A percentile compares a stretch with the other conserved stretches of the same genome.
phyloP scores from a whole-genome alignment of 2,113 vertebrate species.

The Sclerurus mexicanus region DNA sequence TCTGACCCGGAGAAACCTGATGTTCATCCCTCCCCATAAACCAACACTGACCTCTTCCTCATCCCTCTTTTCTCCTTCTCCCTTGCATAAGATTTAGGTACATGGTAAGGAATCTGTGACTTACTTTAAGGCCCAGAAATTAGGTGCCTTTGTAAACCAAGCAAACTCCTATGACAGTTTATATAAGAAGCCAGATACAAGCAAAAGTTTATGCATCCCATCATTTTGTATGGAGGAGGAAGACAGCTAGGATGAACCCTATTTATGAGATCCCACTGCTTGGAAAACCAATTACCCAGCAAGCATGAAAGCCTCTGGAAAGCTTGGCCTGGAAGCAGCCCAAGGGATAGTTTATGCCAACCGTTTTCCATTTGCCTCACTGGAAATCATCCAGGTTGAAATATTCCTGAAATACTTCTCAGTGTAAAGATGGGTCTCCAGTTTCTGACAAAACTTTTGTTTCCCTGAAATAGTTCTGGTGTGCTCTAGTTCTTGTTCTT shows the following conservation, averaged over 20 bases:
- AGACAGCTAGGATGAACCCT: neutral
- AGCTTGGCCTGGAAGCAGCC: neutral
- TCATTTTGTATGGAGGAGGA: neutral
- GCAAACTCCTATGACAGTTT: neutral
- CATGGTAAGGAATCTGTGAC: neutral
- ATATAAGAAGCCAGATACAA: neutral
- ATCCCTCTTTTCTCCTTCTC: neutral
- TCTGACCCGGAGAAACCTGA: neutral
- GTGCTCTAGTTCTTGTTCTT: neutral
- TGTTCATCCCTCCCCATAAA: fast-evolving
- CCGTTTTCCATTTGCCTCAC: neutral
- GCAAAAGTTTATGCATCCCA: neutral
- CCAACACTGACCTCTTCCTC: neutral
- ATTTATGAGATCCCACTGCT: neutral
- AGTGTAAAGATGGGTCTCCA: neutral
- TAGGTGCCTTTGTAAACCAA: neutral
- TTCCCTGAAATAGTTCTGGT: neutral
- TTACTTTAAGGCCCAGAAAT: neutral
- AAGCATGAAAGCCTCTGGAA: neutral
- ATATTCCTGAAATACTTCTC: neutral
- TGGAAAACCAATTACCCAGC: neutral
- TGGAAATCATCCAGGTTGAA: neutral
- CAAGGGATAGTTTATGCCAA: neutral
- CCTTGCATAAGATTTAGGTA: neutral
- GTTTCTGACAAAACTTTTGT: neutral